These are phyloP conservation scores for Anser brachyrhynchus DNA, from an alignment of 2,113 vertebrate genomes.

Conservation along the genomic window DNA sequence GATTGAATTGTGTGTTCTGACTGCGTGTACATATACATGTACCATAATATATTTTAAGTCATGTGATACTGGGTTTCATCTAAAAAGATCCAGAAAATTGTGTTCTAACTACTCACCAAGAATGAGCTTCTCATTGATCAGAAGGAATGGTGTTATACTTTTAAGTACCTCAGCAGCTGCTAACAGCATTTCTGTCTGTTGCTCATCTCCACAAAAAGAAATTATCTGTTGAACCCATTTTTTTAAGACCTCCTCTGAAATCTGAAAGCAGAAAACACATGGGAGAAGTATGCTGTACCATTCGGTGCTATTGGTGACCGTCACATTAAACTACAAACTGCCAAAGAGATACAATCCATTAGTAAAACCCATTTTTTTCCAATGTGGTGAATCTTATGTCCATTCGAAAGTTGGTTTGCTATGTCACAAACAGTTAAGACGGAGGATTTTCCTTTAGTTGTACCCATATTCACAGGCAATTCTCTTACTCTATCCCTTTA, in stretches of 20 bases:
- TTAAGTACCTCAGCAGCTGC: constrained; percentile 84
- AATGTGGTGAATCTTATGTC: background rate
- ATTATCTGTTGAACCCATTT: constrained; percentile 84
- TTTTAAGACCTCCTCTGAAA: constrained; percentile 57
- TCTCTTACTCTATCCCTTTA: background rate
- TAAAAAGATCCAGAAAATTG: background rate
- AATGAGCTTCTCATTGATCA: constrained; percentile 74
- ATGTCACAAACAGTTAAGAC: background rate
- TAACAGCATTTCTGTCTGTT: constrained; percentile 85
- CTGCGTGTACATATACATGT: background rate
- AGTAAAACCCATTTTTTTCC: background rate
- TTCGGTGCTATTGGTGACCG: rapidly evolving
- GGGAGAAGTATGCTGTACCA: background rate
- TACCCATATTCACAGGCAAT: background rate
- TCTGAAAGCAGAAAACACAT: constrained; percentile 51
- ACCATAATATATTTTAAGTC: background rate
- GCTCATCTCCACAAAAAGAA: constrained; percentile 84
- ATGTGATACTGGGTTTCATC: background rate
- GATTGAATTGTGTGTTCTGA: background rate
- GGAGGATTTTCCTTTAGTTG: background rate
- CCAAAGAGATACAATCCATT: background rate
- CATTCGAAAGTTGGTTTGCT: background rate
- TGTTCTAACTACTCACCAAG: constrained; percentile 81
- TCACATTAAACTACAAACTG: background rate
- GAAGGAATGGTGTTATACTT: constrained; percentile 72